Conservation (phyloP, 2,888 invertebrate genomes). For the Luperina testacea region DNA sequence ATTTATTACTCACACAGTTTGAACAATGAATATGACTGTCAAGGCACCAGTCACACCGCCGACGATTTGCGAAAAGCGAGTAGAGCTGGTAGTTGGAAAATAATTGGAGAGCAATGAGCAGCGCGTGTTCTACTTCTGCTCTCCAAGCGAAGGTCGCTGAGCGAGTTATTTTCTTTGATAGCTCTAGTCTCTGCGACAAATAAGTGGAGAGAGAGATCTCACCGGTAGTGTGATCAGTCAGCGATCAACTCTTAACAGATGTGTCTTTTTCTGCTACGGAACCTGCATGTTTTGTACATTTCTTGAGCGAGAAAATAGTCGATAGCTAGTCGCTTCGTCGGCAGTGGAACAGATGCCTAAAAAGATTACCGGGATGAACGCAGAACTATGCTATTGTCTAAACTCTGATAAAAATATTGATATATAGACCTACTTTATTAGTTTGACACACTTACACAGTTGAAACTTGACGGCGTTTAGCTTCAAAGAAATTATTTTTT, state of each 20-base stretch:
- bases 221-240: not conserved
- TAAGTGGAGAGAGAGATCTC: not conserved
- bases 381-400: conserved; percentile 4
- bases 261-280: too few relatives aligned
- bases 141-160: not conserved
- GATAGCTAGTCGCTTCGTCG: not conserved
- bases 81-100: not conserved
- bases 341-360: not conserved
- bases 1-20: not conserved
- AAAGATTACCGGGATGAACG: conserved; percentile 1
- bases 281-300: too few relatives aligned
- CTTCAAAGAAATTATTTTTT: too few relatives aligned
- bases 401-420: not conserved
- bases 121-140: not conserved
- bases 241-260: not conserved
- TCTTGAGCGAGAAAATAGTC: too few relatives aligned
- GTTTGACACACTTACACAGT: too few relatives aligned
- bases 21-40: not conserved
- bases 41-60: not conserved
- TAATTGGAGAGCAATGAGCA: not conserved
- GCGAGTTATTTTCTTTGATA: not conserved
- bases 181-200: not conserved
- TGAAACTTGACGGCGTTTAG: too few relatives aligned
- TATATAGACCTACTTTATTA: too few relatives aligned
- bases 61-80: not conserved